Base-by-base conservation (phyloP, 2,113 vertebrate genomes). In the Apeltes quadracus region DNA sequence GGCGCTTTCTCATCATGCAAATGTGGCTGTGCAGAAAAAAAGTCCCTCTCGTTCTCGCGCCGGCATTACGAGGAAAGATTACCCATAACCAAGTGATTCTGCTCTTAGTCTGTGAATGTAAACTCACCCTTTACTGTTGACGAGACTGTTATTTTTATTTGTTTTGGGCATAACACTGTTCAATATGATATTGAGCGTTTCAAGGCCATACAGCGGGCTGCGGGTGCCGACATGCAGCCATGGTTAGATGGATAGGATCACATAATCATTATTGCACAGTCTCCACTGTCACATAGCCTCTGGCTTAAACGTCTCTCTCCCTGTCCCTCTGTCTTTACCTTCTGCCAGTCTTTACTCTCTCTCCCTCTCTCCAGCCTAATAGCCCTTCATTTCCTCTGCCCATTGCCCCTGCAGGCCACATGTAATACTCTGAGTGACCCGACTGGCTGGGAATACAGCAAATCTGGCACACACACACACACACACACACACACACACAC, bases 1-100 rank as follows among this genome's bases (percentile, higher is more conserved):
- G 91, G 94, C 92, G 92, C 93, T 95, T 94, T 96, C 95, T 96
- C 94, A 94, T 94, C 93, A 95, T 95, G 95, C 93, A 92, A 88
- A 93, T 94, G 92, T 88, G 90, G 91, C 83, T 84, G 91, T 85
- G 92, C 93, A 46, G 94, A 93, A 92, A 86, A 76, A 83, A 41
- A 15, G 18, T 9, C 56, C 74, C 80, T 65, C 46, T 82, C 61
- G 25, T 74, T 23, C 23, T 61, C 77, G 41, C 57, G 23, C 75
- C 69, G 50, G 63, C 69, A 68, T 86, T 85, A 79, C 82, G 87
- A 81, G 81, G 81, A 87, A 82, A 83, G 77, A 87, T 89, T 71
- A 83, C 71, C 71, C 34, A 46, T 76, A 80, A 79, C 67, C 43
- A 13, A 78, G 77, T 76, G 70, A 82, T 84, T 77, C 82, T 62